Conservation (phyloP, 2,113 vertebrate genomes). For the Chlamydotis undulata region DNA sequence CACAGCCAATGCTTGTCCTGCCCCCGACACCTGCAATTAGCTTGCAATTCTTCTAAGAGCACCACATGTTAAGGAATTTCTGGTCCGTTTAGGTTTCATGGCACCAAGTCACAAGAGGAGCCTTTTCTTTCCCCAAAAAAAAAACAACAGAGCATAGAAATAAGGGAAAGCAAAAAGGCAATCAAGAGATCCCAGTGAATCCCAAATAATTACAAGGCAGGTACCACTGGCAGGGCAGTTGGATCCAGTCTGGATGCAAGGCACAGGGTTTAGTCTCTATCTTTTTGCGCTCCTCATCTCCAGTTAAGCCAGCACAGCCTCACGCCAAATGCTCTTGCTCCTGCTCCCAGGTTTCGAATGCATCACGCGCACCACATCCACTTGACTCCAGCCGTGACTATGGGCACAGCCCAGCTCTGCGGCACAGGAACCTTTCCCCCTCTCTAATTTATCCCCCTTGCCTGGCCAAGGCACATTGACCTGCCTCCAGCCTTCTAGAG, state of each 20-base stretch:
- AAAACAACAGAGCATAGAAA: not conserved
- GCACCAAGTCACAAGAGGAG: not conserved
- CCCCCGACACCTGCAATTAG: not conserved
- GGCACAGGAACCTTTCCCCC: not conserved
- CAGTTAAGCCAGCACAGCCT: not conserved
- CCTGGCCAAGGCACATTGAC: not conserved
- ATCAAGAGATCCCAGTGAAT: not conserved
- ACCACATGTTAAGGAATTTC: not conserved
- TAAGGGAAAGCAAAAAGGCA: not conserved
- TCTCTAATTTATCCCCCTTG: not conserved
- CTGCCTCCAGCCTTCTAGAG: not conserved
- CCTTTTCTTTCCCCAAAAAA: fast-evolving
- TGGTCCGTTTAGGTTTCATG: not conserved
- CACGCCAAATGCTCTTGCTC: not conserved
- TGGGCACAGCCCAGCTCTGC: not conserved
- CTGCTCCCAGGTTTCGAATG: not conserved
- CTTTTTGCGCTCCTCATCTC: not conserved
- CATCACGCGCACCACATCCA: fast-evolving
- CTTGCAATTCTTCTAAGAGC: not conserved
- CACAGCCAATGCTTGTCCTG: not conserved
- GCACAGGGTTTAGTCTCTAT: not conserved
- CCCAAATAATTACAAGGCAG: not conserved
- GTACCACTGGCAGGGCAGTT: not conserved
- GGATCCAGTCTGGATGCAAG: not conserved
- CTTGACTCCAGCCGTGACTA: not conserved